Evolutionary conservation across 1,140 invertebrate genomes (phyloP).

Genomic region (Theocolax elegans): DNA sequence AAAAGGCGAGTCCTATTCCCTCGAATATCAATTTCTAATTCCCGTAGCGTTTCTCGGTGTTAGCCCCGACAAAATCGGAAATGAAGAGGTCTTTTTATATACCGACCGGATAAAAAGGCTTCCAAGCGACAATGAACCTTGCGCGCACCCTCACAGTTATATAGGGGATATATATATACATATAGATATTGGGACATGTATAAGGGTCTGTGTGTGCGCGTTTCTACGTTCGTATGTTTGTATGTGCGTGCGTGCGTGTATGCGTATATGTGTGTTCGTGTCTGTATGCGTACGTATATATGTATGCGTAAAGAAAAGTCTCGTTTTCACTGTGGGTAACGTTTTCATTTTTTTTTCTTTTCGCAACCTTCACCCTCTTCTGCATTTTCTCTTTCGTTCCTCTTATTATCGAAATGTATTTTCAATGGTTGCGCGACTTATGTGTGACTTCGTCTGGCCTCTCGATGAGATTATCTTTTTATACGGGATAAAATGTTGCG

Average conservation of each 20-base stretch:
- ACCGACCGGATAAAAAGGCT: not conserved
- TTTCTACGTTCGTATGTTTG: too few relatives aligned
- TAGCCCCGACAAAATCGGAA: constrained; percentile 19
- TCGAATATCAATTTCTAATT: constrained; percentile 34
- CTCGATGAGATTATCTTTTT: not conserved
- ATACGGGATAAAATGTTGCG: not conserved
- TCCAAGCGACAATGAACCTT: not conserved
- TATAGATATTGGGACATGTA: too few relatives aligned
- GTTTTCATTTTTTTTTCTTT: not conserved
- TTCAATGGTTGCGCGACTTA: not conserved
- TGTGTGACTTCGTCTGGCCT: not conserved
- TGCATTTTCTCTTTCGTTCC: not conserved
- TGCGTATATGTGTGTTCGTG: too few relatives aligned
- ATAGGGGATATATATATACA: too few relatives aligned
- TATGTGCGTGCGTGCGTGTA: too few relatives aligned
- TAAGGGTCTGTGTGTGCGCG: too few relatives aligned
- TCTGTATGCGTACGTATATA: too few relatives aligned
- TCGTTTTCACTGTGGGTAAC: not conserved
- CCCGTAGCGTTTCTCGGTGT: not conserved
- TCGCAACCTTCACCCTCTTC: not conserved
- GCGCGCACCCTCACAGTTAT: not conserved
- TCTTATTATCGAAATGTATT: constrained; percentile 18
- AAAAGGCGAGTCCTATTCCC: not conserved
- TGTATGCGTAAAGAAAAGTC: not conserved
- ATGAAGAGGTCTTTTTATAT: constrained; percentile 22